Percentiles rank a stretch among this genome's conserved stretches.
These are phyloP conservation scores for Epizoanthus ramosus DNA, from an alignment of 92 coral and sea anemone genomes.

Conservation along the genomic window DNA sequence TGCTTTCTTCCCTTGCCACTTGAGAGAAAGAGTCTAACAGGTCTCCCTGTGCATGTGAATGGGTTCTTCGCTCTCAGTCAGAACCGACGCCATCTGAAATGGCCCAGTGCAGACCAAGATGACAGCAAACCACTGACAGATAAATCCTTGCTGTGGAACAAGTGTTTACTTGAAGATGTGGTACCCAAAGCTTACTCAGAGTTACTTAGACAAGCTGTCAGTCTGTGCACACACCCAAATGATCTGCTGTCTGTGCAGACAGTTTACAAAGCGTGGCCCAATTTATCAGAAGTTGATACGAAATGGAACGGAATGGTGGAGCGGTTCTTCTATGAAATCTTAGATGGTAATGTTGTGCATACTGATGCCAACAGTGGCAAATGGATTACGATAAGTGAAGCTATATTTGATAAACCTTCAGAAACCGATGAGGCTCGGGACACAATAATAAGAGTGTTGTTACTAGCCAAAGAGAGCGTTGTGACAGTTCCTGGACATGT, in stretches of 20 bases:
- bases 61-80: slow-evolving; percentile 67
- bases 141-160: slow-evolving; percentile 62
- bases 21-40: slow-evolving; percentile 57
- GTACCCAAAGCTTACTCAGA: slow-evolving; percentile 53
- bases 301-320: slow-evolving; percentile 60
- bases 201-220: slow-evolving; percentile 41
- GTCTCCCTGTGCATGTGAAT: slow-evolving; percentile 67
- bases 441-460: slow-evolving; percentile 39
- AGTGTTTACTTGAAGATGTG: slow-evolving; percentile 55
- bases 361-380: background rate
- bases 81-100: slow-evolving; percentile 55
- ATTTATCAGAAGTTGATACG: slow-evolving; percentile 39
- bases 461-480: slow-evolving; percentile 23
- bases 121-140: slow-evolving; percentile 54
- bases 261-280: slow-evolving; percentile 79
- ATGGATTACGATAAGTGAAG: slow-evolving; percentile 37
- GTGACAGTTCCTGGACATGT: slow-evolving; percentile 61
- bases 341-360: slow-evolving; percentile 15
- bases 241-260: slow-evolving; percentile 9
- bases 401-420: slow-evolving; percentile 8
- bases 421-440: slow-evolving; percentile 17
- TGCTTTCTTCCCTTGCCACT: slow-evolving; percentile 60
- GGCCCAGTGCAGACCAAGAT: slow-evolving; percentile 56
- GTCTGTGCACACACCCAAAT: background rate
- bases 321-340: slow-evolving; percentile 41